Percentiles rank a stretch among this genome's conserved stretches.
These are phyloP conservation scores for Acanthosoma haemorrhoidale DNA, from an alignment of 2,888 invertebrate genomes.

Conservation along the genomic window DNA sequence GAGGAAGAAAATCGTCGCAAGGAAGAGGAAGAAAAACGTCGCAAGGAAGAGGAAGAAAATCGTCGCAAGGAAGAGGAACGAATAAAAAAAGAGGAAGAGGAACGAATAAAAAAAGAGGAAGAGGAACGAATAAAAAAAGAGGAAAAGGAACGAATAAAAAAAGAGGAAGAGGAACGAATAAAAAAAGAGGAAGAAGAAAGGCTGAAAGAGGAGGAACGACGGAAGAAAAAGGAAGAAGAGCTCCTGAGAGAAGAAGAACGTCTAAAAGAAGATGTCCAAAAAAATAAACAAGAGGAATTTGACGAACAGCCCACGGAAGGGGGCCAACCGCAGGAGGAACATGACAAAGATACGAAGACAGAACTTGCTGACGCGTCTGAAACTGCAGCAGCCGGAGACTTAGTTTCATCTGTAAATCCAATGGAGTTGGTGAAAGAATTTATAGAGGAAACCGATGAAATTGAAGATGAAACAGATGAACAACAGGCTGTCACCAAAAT, in stretches of 20 bases:
- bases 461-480: background rate
- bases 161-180: background rate
- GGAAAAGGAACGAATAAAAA: background rate
- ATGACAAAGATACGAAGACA: background rate
- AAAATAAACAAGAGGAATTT: background rate
- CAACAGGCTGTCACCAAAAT: background rate
- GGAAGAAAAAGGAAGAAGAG: background rate
- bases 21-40: background rate
- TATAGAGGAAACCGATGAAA: background rate
- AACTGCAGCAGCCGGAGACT: background rate
- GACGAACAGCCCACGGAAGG: background rate
- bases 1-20: conserved; percentile 9
- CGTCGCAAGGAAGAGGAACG: background rate
- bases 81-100: background rate
- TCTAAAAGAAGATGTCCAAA: background rate
- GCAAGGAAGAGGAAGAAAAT: background rate
- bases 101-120: background rate
- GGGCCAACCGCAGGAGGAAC: background rate
- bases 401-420: background rate
- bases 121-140: background rate
- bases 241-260: background rate
- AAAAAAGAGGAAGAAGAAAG: background rate
- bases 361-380: background rate
- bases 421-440: background rate
- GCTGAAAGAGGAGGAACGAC: background rate